Base-by-base conservation (phyloP, 2,797 vertebrate species). In the Tamandua tetradactyla region DNA sequence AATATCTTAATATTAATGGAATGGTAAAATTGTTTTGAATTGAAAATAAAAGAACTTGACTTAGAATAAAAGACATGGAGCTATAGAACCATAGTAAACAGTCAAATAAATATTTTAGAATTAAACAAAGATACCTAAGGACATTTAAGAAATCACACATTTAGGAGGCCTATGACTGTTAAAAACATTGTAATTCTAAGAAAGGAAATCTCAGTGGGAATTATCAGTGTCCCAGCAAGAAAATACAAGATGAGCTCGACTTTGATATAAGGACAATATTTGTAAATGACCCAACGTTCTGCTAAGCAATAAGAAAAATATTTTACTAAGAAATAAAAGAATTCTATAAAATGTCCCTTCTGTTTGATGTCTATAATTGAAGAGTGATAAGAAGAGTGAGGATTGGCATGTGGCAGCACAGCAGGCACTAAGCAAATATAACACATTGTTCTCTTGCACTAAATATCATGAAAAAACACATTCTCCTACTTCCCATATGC, bases 401-500 rank as follows among this genome's bases (percentile, higher is more conserved):
- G 7, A 49, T 57, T 85, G 84, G 37, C 68, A 47, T 68, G 55
- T 94, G 93, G 62, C 22, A 37, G 32, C 55, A 55, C 76, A 92
- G 86, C 61, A 74, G 55, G 42, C 62, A 49, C 25, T 87, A 81
- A 96, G 14, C 27, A 74, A 69, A 7, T 30, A 84, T 22, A 78
- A 27, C 44, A 49, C 35, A 32, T 22, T 84, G 20, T 85, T 44
- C 55, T 83, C 20, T 72, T 69, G 17, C 8, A 57, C 8, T 15
- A 68, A 94, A 89, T 89, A 57, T 32, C 66, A 69, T 0, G 8
- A 23, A 44, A 52, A 78, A 80, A 35, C 23, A 87, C 11, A 12
- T 92, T 83, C 72, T 84, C 49, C 69, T 87, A 81, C 80, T 89
- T 88, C n/a, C 66, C 37, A 32, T 74, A 55, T 44, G n/a, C 17